phyloP scores from a whole-genome alignment of 2,113 vertebrate genomes.

The Vireo altiloquus region DNA sequence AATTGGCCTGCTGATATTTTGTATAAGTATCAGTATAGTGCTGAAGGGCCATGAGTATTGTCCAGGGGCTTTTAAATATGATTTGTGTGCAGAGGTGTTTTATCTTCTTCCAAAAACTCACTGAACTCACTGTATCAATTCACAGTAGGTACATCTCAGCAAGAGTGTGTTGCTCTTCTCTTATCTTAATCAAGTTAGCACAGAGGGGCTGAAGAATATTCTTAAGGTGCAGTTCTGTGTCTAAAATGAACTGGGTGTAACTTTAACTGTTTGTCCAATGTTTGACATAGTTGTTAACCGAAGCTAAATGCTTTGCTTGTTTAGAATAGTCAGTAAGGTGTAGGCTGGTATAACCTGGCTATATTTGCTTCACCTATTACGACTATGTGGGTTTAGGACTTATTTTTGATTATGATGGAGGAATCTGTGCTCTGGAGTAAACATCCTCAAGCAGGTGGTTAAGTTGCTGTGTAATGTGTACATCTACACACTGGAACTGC shows the following conservation, averaged over 20 bases:
- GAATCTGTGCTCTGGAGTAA: not conserved
- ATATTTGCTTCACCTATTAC: not conserved
- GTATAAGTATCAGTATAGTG: not conserved
- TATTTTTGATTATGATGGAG: not conserved
- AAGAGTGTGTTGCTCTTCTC: not conserved
- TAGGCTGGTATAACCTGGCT: not conserved
- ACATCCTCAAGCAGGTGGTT: not conserved
- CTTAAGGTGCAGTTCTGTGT: not conserved
- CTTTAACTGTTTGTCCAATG: not conserved
- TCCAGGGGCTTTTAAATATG: not conserved
- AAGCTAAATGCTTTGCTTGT: not conserved
- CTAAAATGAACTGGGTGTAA: not conserved
- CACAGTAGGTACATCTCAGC: not conserved
- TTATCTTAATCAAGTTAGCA: not conserved
- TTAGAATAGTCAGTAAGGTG: not conserved
- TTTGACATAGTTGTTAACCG: not conserved
- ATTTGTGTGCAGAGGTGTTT: not conserved
- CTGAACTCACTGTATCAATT: not conserved
- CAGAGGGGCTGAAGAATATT: not conserved
- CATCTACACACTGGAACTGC: not conserved
- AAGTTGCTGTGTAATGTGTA: not conserved
- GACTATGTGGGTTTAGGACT: not conserved
- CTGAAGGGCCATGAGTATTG: not conserved
- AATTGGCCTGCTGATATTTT: conserved; percentile 39
- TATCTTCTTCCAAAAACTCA: not conserved